Conservation (phyloP, 1,140 invertebrate genomes). For the Rhizoglyphus robini region DNA sequence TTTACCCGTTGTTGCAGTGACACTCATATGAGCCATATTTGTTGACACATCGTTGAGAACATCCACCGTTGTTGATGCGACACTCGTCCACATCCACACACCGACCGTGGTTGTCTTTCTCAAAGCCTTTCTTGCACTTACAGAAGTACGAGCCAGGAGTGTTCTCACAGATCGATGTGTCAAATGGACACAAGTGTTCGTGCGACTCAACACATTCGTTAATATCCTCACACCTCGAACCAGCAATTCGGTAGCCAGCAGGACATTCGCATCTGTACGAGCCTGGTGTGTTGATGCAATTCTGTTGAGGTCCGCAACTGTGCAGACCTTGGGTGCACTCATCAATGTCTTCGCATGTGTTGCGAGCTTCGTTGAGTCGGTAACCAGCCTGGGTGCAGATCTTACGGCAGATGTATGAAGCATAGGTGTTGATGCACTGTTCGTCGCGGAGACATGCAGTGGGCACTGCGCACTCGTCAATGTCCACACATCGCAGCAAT, state of each 20-base stretch:
- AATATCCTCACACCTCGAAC: constrained; percentile 12
- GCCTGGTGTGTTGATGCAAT: constrained; percentile 14
- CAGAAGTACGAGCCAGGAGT: constrained; percentile 76
- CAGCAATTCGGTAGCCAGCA: constrained; percentile 1
- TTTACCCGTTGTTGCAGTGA: neutral
- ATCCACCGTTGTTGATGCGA: constrained; percentile 36
- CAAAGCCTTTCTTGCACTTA: constrained; percentile 81
- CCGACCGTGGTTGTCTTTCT: constrained; percentile 15
- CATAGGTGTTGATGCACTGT: constrained; percentile 66
- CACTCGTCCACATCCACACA: constrained; percentile 87
- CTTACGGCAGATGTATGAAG: constrained; percentile 58
- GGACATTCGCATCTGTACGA: constrained; percentile 14
- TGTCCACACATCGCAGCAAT: constrained; percentile 58
- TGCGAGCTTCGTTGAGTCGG: neutral
- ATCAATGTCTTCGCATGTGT: constrained; percentile 14
- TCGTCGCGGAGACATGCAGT: constrained; percentile 66
- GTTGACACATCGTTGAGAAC: constrained; percentile 19
- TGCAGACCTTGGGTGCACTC: constrained; percentile 12
- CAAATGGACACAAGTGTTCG: constrained; percentile 13
- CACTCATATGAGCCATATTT: constrained; percentile 18
- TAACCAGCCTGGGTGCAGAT: constrained; percentile 19
- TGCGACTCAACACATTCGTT: constrained; percentile 10
- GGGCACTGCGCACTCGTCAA: constrained; percentile 77
- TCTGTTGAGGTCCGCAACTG: constrained; percentile 16
- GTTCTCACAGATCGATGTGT: constrained; percentile 54